Conservation (phyloP, 2,797 vertebrate species). For the Sparus aurata region DNA sequence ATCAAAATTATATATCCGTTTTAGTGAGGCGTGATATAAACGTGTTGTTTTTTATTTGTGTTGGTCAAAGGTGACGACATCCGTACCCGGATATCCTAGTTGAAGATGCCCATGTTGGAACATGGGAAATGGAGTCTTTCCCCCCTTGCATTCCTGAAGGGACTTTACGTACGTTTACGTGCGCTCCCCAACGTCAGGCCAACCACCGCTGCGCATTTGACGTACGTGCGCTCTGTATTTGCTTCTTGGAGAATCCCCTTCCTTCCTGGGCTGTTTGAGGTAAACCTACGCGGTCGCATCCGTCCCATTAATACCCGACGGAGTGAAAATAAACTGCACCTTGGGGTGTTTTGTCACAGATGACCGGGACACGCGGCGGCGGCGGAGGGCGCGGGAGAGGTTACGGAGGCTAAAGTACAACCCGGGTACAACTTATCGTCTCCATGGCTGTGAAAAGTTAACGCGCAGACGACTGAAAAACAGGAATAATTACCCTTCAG, state of each 20-base stretch:
- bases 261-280: constrained; percentile 83
- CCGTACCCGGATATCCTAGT: constrained; percentile 79
- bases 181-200: accelerated
- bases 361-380: constrained; percentile 51
- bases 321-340: constrained; percentile 52
- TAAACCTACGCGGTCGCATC: constrained; percentile 77
- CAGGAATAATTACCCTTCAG: constrained; percentile 53
- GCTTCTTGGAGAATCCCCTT: constrained; percentile 80
- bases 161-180: constrained; percentile 51
- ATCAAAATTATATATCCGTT: not conserved
- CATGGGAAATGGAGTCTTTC: constrained; percentile 77
- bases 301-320: constrained; percentile 60
- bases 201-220: constrained; percentile 15
- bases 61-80: constrained; percentile 32
- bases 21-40: not conserved
- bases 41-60: not conserved
- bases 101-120: constrained; percentile 15
- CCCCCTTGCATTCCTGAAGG: constrained; percentile 63
- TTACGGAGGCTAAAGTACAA: constrained; percentile 56
- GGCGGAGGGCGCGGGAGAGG: constrained; percentile 33
- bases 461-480: constrained; percentile 67
- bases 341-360: constrained; percentile 45
- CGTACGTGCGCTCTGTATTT: constrained; percentile 64
- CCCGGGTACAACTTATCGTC: constrained; percentile 69
- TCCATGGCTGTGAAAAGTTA: constrained; percentile 85